Conservation (phyloP, 37 sponge, comb jelly and placozoan genomes). For the Cliona cf. orientalis region DNA sequence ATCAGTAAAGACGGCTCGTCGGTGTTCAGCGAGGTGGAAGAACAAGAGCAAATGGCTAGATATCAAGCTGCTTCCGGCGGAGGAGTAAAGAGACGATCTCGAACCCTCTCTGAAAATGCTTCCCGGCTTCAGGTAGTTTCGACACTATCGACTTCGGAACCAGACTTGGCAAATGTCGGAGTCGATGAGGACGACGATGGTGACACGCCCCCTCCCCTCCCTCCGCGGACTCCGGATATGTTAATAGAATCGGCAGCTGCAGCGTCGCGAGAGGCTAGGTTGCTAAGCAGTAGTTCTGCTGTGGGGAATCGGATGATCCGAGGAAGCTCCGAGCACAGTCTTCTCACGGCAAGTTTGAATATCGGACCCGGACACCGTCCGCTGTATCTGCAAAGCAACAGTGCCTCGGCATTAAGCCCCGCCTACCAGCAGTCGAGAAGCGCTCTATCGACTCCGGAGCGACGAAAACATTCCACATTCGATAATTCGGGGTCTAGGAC, state of each 20-base stretch:
- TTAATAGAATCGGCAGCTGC: not conserved
- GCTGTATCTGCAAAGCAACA: no score
- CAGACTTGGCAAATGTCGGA: not conserved
- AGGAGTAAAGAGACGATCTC: not conserved
- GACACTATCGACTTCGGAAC: conserved; percentile 17
- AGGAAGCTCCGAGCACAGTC: conserved; percentile 13
- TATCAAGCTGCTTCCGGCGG: not conserved
- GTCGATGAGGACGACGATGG: not conserved
- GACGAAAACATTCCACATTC: not conserved
- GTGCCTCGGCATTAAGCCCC: not conserved
- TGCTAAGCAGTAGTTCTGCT: not conserved
- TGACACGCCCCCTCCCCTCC: conserved; percentile 1
- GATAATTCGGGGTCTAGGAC: not conserved
- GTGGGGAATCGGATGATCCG: not conserved
- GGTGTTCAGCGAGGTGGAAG: no score
- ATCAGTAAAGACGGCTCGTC: no score
- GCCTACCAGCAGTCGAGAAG: not conserved
- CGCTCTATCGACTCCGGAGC: not conserved
- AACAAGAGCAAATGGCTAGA: no score
- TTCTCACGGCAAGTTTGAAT: not conserved
- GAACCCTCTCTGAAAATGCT: not conserved
- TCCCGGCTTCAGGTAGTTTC: not conserved
- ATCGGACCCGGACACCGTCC: not conserved
- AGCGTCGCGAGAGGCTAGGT: no score
- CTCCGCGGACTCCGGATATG: conserved; percentile 11